Percentiles rank a stretch among this genome's conserved stretches.
Conservation (phyloP, 2,888 invertebrate species). For the Helobdella robusta region DNA sequence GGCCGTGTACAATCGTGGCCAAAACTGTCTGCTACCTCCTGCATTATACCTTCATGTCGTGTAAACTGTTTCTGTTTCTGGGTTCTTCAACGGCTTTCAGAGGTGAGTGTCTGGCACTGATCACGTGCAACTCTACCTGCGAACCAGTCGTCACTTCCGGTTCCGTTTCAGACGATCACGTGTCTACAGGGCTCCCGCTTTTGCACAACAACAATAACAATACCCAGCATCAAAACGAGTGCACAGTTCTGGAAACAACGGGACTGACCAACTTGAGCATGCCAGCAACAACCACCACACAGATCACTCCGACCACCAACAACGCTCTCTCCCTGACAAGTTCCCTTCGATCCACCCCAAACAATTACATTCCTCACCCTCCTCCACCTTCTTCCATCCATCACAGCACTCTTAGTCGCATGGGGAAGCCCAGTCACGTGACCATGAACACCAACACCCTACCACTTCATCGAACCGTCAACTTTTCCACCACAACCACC, state of each 20-base stretch:
- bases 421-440: constrained; percentile 12
- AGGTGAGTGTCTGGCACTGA: constrained; percentile 17
- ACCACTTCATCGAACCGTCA: constrained; percentile 15
- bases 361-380: constrained; percentile 16
- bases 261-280: neutral
- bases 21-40: constrained; percentile 28
- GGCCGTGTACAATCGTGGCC: constrained; percentile 25
- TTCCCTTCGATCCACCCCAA: neutral
- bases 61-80: constrained; percentile 26
- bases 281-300: too few species aligned
- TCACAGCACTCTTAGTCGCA: constrained; percentile 18
- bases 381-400: constrained; percentile 17
- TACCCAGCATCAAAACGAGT: neutral
- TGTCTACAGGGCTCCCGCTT: constrained; percentile 25
- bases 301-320: neutral
- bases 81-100: constrained; percentile 23
- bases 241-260: neutral
- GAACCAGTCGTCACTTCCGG: neutral
- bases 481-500: neutral
- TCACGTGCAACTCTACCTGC: constrained; percentile 22
- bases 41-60: constrained; percentile 25
- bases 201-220: constrained; percentile 7
- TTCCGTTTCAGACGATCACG: constrained; percentile 23
- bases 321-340: neutral
- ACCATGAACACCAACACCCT: neutral